Percentiles rank a stretch among this genome's conserved stretches.
phyloP scores from a whole-genome alignment of 2,797 vertebrate genomes.

The Meriones psammophilus region DNA sequence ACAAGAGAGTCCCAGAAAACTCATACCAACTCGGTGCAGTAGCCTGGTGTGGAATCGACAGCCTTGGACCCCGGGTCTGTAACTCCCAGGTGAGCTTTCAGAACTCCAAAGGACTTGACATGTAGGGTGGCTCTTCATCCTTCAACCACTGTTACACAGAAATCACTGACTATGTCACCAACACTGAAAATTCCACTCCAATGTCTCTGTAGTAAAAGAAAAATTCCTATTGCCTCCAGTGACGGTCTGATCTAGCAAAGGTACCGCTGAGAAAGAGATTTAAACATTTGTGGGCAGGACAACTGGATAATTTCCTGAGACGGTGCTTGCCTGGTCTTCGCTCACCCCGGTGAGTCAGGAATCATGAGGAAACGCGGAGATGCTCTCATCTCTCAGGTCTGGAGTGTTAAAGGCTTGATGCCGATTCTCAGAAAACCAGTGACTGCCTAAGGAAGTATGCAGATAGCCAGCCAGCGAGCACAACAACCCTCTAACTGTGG shows the following conservation, averaged over 20 bases:
- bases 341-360: background rate
- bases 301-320: background rate
- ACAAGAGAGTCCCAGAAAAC: background rate
- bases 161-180: background rate
- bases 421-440: background rate
- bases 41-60: background rate
- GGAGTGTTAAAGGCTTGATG: background rate
- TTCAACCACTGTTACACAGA: background rate
- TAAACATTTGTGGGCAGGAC: background rate
- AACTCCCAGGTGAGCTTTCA: background rate
- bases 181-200: background rate
- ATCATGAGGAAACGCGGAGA: background rate
- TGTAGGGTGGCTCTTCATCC: rapidly evolving
- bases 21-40: background rate
- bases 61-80: background rate
- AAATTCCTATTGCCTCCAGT: background rate
- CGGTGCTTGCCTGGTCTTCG: background rate
- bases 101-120: rapidly evolving
- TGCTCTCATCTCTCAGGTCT: background rate
- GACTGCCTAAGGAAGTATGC: background rate
- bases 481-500: background rate
- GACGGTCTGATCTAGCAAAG: background rate
- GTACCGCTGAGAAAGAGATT: background rate
- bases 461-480: background rate
- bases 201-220: background rate